Base-by-base conservation (phyloP, 1,140 invertebrate genomes). In the Pristionchus pacificus region DNA sequence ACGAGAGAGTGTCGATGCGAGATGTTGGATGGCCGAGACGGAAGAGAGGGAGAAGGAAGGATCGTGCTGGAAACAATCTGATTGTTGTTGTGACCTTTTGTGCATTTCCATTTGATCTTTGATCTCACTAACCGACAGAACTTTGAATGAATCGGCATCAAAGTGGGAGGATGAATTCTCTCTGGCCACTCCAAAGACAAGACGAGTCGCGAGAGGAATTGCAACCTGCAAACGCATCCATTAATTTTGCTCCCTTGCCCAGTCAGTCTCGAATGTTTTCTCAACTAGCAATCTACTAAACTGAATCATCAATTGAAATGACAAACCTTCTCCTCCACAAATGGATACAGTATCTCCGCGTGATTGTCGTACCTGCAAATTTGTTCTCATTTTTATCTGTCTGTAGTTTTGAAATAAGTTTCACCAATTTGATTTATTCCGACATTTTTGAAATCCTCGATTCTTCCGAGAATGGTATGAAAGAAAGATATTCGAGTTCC, bases 301-400 rank as follows among this genome's bases (percentile, higher is more conserved):
- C n/a, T n/a, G n/a, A n/a, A n/a, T n/a, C n/a, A n/a, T n/a, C n/a
- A n/a, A n/a, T n/a, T n/a, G n/a, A n/a, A n/a, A n/a, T n/a, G n/a
- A n/a, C n/a, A n/a, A n/a, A n/a, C n/a, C 19, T 77, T 82, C 72
- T 27, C 60, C 13, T 66, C 67, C 14, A 82, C 77, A 72, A 82
- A 82, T 31, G 74, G 68, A 57, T 80, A 82, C 1, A 80, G 63
- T 49, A 65, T 61, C 38, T 82, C 81, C 1, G 80, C 82, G 64
- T 82, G 79, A 62, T 81, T 83, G 65, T 83, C 81, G 65, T 79
- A 83, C 71, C 71, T 73, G 29, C 27, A 57, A 33, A 1, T 57
- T 29, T 57, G 19, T 57, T 57, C 19, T 57, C 55, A 57, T 19
- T 57, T 24, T 19, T 19, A 57, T 57, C 55, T n/a, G n/a, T n/a